phyloP scores from a whole-genome alignment of 2,113 vertebrate genomes.

The Aramus guarauna region DNA sequence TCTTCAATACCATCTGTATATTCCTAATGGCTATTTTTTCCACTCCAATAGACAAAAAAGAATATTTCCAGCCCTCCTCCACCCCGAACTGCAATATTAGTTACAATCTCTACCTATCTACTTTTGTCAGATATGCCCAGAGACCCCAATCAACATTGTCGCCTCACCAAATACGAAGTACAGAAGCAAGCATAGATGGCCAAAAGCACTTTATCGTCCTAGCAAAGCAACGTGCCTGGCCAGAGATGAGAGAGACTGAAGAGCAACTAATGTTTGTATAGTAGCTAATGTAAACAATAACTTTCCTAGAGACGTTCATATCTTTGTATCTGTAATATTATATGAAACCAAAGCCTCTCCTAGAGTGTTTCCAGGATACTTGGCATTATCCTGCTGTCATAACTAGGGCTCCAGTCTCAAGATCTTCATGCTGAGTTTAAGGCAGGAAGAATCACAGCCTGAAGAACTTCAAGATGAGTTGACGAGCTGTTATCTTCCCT shows the following conservation, averaged over 20 bases:
- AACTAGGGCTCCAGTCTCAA: neutral
- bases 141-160: neutral
- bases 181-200: neutral
- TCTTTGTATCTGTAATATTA: neutral
- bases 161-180: neutral
- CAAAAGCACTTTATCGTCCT: neutral
- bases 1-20: neutral
- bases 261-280: neutral
- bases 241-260: neutral
- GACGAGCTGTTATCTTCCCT: neutral
- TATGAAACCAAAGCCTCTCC: neutral
- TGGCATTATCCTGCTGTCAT: neutral
- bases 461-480: neutral
- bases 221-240: rapidly evolving
- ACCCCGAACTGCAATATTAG: neutral
- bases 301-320: neutral
- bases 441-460: neutral
- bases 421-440: neutral
- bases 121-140: neutral
- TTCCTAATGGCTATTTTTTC: neutral
- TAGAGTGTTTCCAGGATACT: neutral
- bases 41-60: neutral
- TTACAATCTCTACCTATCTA: neutral
- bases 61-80: neutral
- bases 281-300: neutral